Base-by-base conservation (phyloP, 2,113 vertebrate species). In the Hydrochoerus hydrochaeris region DNA sequence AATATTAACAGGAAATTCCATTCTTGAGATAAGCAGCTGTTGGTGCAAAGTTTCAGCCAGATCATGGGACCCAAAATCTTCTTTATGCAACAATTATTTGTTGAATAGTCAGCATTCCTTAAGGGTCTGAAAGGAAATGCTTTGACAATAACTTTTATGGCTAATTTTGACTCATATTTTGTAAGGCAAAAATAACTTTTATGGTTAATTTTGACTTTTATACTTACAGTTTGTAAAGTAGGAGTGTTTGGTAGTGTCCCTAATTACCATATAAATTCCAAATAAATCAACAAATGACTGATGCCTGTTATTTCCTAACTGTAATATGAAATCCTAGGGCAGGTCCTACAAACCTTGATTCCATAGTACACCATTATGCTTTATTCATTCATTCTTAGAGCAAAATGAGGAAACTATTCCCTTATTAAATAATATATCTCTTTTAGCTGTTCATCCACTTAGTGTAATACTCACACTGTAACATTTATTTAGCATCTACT, bases 1-100 rank as follows among this genome's bases (percentile, higher is more conserved):
- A 97, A 94, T 97, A 88, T 98, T 98, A 98, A 98, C 99, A 99
- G 99, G 99, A 99, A 99, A 98, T 98, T 98, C 98, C 98, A 97
- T 97, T 98, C 96, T 86, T 86, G 97, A 99, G 98, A 99, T 99
- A 99, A 98, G 98, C 98, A 98, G 98, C 98, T 98, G 98, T 94
- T 97, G n/a, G n/a, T 82, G 96, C 95, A 97, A 98, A 97, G 95
- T 91, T 97, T 98, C 95, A 98, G 97, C 97, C 97, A 97, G 98
- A 98, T 98, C 98, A 97, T 96, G 96, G 84, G 98, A 97, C 97
- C 93, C 78, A 89, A 95, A 95, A 92, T 78, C 54, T 96, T 96
- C 97, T 97, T 97, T 97, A 90, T 90, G 73, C 91, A 94, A 90
- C 97, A 97, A 88, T 97, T 96, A 85, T 95, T 97, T 97, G 95